phyloP scores from a whole-genome alignment of 2,888 invertebrate species.

The Hermaeophaga mercurialis region DNA sequence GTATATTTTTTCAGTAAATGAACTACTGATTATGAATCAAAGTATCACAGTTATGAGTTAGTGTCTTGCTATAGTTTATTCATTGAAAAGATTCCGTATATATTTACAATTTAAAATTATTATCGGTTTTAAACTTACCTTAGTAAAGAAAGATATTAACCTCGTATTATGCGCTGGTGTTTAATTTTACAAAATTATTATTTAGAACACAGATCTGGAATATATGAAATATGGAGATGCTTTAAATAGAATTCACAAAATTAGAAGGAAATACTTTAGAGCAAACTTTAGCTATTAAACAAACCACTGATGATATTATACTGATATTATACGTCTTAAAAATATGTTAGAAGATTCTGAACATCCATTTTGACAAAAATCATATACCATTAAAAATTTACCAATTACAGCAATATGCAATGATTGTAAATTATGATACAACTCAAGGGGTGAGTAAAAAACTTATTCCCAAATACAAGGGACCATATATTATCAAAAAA shows the following conservation, averaged over 20 bases:
- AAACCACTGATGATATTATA: no score
- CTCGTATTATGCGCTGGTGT: slow-evolving; percentile 30
- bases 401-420: no score
- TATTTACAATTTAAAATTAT: slow-evolving; percentile 33
- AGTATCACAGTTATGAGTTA: slow-evolving; percentile 45
- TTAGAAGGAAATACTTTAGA: no score
- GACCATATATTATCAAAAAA: no score
- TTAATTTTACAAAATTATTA: slow-evolving; percentile 29
- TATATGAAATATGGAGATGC: slow-evolving; percentile 32
- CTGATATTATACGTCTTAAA: no score
- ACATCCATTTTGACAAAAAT: no score
- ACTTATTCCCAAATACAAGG: no score
- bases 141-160: slow-evolving; percentile 29
- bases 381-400: no score
- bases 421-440: no score
- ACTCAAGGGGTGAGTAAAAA: no score
- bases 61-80: slow-evolving; percentile 39
- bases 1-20: slow-evolving; percentile 45
- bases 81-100: slow-evolving; percentile 35
- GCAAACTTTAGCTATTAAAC: no score
- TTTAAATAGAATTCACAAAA: slow-evolving; percentile 17
- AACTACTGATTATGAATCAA: slow-evolving; percentile 38
- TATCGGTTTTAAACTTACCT: slow-evolving; percentile 28
- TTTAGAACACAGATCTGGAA: slow-evolving; percentile 31
- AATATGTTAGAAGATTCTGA: no score